Conservation (phyloP, 2,113 vertebrate species). For the Mormyrus lacerda region DNA sequence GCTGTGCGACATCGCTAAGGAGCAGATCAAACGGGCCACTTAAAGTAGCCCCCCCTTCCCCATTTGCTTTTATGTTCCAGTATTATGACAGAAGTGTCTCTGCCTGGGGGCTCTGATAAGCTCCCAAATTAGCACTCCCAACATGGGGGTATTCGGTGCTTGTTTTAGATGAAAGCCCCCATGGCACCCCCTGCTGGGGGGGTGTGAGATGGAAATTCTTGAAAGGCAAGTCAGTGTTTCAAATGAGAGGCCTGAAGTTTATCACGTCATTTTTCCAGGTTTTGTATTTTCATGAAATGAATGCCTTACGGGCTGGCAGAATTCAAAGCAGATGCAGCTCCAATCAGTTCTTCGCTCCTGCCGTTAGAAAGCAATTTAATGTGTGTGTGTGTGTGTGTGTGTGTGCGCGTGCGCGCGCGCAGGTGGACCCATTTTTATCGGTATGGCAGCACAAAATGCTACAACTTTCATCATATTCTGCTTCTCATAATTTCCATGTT, state of each 20-base stretch:
- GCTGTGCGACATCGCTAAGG: conserved; percentile 23
- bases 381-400: background rate
- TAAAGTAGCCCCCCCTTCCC: background rate
- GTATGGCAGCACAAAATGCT: background rate
- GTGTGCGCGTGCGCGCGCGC: no score
- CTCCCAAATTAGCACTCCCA: conserved; percentile 23
- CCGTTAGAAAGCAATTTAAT: background rate
- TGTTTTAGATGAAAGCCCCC: conserved; percentile 14
- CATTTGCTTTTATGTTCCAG: conserved; percentile 28
- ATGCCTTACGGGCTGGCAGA: background rate
- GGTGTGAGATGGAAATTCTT: background rate
- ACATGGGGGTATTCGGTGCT: background rate
- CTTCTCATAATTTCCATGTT: background rate
- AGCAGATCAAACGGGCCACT: conserved; percentile 36
- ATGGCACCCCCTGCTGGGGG: background rate
- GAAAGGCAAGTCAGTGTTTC: background rate
- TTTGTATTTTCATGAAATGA: background rate
- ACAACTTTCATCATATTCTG: background rate
- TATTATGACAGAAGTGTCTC: conserved; percentile 24
- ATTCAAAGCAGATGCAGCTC: background rate
- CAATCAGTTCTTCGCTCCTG: background rate
- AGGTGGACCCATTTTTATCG: background rate
- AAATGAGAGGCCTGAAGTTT: background rate
- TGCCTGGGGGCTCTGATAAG: conserved; percentile 29
- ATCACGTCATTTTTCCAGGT: background rate